Percentiles rank a stretch among this genome's conserved stretches.
These are phyloP conservation scores for Oeneis ivallda DNA, from an alignment of 2,888 invertebrate genomes.

Conservation along the genomic window DNA sequence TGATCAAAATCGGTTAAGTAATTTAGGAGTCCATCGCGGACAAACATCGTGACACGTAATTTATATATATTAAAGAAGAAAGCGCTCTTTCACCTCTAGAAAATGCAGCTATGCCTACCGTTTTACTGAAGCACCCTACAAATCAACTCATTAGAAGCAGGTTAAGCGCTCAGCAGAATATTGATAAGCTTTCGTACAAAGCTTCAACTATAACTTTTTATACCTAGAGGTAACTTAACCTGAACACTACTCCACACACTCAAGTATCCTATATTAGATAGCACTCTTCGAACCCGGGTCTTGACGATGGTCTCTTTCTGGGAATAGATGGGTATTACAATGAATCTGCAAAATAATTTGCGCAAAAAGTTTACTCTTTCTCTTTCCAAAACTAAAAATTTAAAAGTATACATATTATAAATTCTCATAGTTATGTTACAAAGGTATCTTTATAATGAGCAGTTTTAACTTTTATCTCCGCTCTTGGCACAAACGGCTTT, in stretches of 20 bases:
- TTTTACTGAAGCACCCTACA: conserved; percentile 18
- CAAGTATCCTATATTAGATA: not conserved
- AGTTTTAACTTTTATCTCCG: not conserved
- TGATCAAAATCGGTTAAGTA: no score
- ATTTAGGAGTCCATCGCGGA: no score
- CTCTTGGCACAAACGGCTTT: no score
- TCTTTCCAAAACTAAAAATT: no score
- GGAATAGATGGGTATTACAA: no score
- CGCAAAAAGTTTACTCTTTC: no score
- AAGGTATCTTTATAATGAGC: not conserved
- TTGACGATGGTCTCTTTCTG: not conserved
- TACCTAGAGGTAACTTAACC: not conserved
- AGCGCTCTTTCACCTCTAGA: not conserved
- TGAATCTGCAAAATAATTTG: no score
- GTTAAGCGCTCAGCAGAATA: conserved; percentile 20
- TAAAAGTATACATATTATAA: not conserved
- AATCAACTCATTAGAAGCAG: conserved; percentile 19
- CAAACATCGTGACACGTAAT: no score
- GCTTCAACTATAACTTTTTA: conserved; percentile 1
- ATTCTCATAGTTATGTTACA: not conserved
- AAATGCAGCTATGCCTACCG: not conserved
- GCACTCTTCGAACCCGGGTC: not conserved
- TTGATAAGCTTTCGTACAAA: conserved; percentile 9
- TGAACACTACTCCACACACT: not conserved
- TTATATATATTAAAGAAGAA: no score